Evolutionary conservation across 30 jellyfish, hydroid and myxozoan genomes (phyloP).

Genomic region (Aurelia coerulea): DNA sequence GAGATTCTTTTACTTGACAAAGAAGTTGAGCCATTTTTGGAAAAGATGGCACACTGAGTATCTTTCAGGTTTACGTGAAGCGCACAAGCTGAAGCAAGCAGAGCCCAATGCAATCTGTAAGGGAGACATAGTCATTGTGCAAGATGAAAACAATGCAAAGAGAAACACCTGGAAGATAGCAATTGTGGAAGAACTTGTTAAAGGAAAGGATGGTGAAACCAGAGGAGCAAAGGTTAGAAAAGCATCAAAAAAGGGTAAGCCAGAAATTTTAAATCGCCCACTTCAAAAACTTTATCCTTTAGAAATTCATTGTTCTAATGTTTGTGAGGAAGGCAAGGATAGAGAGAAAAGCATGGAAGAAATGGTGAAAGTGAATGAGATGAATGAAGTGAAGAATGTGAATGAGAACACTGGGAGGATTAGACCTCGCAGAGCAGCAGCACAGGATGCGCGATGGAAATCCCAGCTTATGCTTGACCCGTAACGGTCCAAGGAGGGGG

Average conservation of each 20-base stretch:
- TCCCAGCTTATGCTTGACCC: conserved; percentile 71
- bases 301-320: background rate
- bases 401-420: background rate
- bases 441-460: conserved; percentile 59
- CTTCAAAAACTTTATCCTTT: conserved; percentile 36
- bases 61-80: conserved; percentile 34
- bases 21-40: conserved; percentile 31
- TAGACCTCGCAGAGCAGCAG: conserved; percentile 65
- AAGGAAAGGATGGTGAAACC: conserved; percentile 49
- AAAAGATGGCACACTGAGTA: conserved; percentile 53
- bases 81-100: background rate
- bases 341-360: conserved; percentile 5
- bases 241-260: conserved; percentile 46
- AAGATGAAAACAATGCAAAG: conserved; percentile 36
- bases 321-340: conserved; percentile 19
- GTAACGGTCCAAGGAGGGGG: conserved; percentile 71
- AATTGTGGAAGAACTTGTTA: conserved; percentile 44
- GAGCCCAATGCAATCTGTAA: background rate
- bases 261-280: conserved; percentile 11
- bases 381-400: conserved; percentile 9
- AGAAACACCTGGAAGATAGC: conserved; percentile 52
- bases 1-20: conserved; percentile 14
- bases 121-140: conserved; percentile 53
- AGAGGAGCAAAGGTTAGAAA: conserved; percentile 71
- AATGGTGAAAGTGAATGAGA: background rate